Percentiles rank a stretch among this genome's conserved stretches.
Evolutionary conservation across 92 coral and sea anemone species (phyloP).

Genomic region (Umimayanthus chanpuru): DNA sequence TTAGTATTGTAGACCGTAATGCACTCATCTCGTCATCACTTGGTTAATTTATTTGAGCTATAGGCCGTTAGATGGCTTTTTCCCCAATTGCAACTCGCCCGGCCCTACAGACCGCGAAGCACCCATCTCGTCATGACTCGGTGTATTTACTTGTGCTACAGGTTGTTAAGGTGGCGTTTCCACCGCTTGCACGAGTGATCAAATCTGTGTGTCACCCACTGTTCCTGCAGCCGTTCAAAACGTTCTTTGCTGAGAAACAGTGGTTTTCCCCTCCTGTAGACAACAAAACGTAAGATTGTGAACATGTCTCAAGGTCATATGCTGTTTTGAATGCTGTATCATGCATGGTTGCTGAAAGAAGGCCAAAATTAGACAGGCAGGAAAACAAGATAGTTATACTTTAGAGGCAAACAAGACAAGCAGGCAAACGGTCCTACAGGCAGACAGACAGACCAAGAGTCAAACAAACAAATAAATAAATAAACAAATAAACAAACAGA

Average conservation of each 20-base stretch:
- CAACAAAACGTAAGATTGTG: neutral
- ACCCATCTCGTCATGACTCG: neutral
- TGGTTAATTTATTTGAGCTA: neutral
- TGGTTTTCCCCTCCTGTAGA: conserved; percentile 93
- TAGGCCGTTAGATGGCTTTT: neutral
- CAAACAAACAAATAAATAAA: neutral
- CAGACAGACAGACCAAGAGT: neutral
- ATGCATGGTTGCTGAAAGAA: neutral
- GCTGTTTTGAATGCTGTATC: neutral
- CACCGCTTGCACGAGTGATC: conserved; percentile 96
- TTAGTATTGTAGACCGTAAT: neutral
- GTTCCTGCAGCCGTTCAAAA: conserved; percentile 86
- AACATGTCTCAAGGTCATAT: neutral
- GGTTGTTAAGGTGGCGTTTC: conserved; percentile 79
- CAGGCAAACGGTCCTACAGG: too few relatives aligned
- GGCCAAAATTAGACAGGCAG: neutral
- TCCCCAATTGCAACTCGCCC: neutral
- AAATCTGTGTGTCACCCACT: conserved; percentile 94
- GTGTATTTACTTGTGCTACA: conserved; percentile 35
- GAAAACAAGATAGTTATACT: too few relatives aligned
- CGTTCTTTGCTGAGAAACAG: conserved; percentile 90
- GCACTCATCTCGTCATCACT: too few relatives aligned
- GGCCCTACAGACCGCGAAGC: neutral
- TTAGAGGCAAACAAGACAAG: too few relatives aligned
- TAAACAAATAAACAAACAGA: too few relatives aligned